Conservation (phyloP, 2,113 vertebrate genomes). For the Protobothrops flavoviridis region DNA sequence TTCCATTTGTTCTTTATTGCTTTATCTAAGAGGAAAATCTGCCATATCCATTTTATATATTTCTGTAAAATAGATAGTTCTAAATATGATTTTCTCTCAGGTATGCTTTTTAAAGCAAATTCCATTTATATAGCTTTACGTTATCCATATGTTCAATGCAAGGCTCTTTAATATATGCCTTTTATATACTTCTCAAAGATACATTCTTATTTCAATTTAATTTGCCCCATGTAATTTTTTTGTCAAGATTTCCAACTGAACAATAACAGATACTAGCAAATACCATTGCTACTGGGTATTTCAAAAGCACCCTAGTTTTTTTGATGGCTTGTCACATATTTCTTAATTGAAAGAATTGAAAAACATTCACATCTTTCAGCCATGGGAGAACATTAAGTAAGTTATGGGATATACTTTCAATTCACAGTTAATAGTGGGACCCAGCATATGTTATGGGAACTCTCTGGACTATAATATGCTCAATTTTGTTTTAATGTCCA, state of each 20-base stretch:
- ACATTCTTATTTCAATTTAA: neutral
- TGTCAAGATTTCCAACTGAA: neutral
- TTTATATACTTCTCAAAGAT: neutral
- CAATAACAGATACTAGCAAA: neutral
- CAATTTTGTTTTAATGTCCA: neutral
- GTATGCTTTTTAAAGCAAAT: neutral
- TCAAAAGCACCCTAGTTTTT: neutral
- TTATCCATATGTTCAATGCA: neutral
- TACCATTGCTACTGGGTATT: neutral
- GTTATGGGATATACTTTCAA: neutral
- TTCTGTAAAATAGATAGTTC: neutral
- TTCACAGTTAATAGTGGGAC: neutral
- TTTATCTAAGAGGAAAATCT: neutral
- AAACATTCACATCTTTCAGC: neutral
- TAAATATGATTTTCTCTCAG: neutral
- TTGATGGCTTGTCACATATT: neutral
- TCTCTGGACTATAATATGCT: neutral
- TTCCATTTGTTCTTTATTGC: neutral
- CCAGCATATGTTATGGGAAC: neutral
- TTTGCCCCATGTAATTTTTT: neutral
- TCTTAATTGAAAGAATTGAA: neutral
- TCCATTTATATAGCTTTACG: neutral
- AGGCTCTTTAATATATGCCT: neutral
- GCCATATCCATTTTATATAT: neutral
- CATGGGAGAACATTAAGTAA: neutral